Conservation (phyloP, 2,113 vertebrate genomes). For the Sebastes fasciatus region DNA sequence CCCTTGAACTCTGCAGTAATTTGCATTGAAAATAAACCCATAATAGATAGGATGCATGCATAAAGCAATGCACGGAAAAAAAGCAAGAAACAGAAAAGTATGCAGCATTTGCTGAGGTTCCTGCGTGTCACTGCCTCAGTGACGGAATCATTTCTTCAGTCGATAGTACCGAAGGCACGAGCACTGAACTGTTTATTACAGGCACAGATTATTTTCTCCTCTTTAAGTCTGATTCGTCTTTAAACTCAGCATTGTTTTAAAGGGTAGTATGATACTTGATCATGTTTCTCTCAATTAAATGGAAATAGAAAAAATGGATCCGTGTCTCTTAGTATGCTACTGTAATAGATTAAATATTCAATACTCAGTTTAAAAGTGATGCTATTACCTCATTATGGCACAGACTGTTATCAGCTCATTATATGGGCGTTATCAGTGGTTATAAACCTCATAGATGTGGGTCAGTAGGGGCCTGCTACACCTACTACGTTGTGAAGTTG, state of each 20-base stretch:
- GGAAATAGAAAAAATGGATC: neutral
- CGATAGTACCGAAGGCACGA: neutral
- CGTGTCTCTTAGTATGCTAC: neutral
- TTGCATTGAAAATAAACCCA: conserved; percentile 55
- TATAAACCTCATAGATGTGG: too few species aligned
- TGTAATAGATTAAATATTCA: neutral
- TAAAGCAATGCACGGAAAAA: neutral
- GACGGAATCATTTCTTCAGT: neutral
- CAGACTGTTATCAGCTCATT: too few species aligned
- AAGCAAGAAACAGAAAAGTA: neutral
- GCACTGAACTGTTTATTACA: neutral
- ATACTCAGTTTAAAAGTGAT: neutral
- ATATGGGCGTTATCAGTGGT: too few species aligned
- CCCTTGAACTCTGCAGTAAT: conserved; percentile 39
- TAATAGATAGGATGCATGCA: neutral
- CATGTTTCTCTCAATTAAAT: neutral
- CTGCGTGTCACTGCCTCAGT: neutral
- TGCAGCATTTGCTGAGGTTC: neutral
- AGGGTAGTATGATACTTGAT: neutral
- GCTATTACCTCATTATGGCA: neutral
- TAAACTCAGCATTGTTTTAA: neutral
- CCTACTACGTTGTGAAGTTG: too few species aligned
- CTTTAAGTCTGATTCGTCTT: neutral
- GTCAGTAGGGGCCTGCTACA: too few species aligned
- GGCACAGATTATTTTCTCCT: neutral